Conservation (phyloP, 1,140 invertebrate species). For the Lepidotrigona ventralis region DNA sequence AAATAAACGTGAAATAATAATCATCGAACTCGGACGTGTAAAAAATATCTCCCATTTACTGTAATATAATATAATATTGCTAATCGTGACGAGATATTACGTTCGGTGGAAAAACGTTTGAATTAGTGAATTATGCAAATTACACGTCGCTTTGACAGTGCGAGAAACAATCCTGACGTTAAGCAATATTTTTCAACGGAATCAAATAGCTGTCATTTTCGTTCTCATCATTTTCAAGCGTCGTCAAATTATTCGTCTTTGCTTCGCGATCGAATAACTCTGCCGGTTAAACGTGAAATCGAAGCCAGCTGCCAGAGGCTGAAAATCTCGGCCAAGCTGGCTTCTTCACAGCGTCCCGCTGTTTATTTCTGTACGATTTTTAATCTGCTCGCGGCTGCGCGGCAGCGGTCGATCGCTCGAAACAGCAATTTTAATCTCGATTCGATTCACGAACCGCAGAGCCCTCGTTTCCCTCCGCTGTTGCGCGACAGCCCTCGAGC, state of each 20-base stretch:
- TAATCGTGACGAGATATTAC: background rate
- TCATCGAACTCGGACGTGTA: too few relatives aligned
- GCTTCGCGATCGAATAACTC: background rate
- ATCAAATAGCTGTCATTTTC: too few relatives aligned
- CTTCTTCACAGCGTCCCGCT: constrained; percentile 8
- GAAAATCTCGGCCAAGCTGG: background rate
- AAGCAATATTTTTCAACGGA: too few relatives aligned
- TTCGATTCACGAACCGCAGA: background rate
- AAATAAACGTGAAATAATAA: too few relatives aligned
- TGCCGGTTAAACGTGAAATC: background rate
- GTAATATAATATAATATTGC: background rate
- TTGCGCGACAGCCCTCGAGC: background rate
- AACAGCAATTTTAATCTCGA: constrained; percentile 26
- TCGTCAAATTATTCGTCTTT: background rate
- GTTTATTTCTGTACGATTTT: background rate
- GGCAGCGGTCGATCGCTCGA: background rate
- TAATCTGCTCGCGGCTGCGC: background rate
- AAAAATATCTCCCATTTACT: background rate
- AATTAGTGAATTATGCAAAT: too few relatives aligned
- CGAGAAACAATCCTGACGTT: too few relatives aligned
- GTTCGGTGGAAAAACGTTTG: background rate
- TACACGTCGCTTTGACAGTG: background rate
- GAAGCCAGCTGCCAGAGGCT: background rate
- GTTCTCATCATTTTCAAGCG: background rate
- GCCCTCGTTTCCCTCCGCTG: too few relatives aligned